Base-by-base conservation (phyloP, 2,113 vertebrate genomes). In the Mesembrinibis cayennensis region DNA sequence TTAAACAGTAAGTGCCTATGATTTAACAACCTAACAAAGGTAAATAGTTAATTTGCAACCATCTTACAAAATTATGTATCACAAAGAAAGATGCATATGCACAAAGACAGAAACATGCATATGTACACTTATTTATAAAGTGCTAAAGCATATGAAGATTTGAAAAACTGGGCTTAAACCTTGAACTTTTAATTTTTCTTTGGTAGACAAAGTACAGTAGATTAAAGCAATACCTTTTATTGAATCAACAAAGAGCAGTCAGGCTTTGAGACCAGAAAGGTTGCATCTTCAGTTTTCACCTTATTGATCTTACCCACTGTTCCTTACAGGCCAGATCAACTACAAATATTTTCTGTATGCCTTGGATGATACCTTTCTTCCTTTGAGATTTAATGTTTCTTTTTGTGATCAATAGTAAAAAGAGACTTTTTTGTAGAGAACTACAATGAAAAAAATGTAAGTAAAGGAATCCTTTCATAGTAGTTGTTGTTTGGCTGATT, bases 291-390 rank as follows among this genome's bases (percentile, higher is more conserved):
- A 94, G 93, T 94, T 94, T 97, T 94, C 58, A 90, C 58, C 70
- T 94, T 97, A 97, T 95, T 97, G 97, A 97, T 97, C 95, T 94
- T 92, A 42, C 40, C 52, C 45, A 84, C 76, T 89, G 67, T 59
- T 94, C 76, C 69, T 94, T 92, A 87, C 79, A 90, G 80, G 81
- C 47, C 92, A 96, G 62, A 97, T 92, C 94, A 94, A 92, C 93
- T 90, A 95, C 96, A 97, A 69, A 97, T 97, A 97, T 97, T 92
- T 97, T 97, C 94, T 95, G 2, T 92, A 66, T 96, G 76, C 77
- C 76, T 97, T 90, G 69, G 79, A 96, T 96, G 84, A 84, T 89
- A 77, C 32, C 29, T 95, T 97, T 93, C 47, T 97, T 92, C 91
- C 73, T 96, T 93, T 97, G 94, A 89, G 76, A 82, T 85, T 96